Evolutionary conservation across 2,888 invertebrate species (phyloP), one percentile per base, ranked within the genome.

Genomic region (Eristalis pertinax): DNA sequence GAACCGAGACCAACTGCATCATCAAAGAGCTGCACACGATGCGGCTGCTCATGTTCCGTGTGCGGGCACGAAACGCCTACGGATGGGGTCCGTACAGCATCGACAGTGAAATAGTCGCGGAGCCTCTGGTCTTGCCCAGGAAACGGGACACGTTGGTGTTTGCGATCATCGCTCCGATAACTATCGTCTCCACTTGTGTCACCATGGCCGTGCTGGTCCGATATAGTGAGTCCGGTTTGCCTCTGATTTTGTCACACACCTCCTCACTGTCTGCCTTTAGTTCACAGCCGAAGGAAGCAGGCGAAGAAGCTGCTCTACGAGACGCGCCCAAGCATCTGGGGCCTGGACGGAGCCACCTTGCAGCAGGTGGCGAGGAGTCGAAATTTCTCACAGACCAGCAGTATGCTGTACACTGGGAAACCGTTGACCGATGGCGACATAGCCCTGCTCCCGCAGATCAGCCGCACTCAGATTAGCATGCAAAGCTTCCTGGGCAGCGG

Each of bases 401-500:
- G 98, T 91, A 96, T 97, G 68, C 94, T 98, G 4, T 98, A 99
- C 91, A 96, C 94, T 78, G 91, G 92, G 1, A 94, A 94, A 56
- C 94, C 94, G 50, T 94, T 96, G n/a, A 95, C 96, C 13, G 96
- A 97, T 91, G 95, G 96, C 13, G 97, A 97, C 89, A 94, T 97
- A 88, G 96, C 96, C 2, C 94, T 96, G 68, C 92, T 98, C 76
- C 98, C 99, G 0, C 97, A 97, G 92, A 97, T 99, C 82, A 95
- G 96, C 50, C 95, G 97, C 84, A 97, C 97, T 89, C 97, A 98
- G 91, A 96, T 99, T 79, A 96, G 96, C 0, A 93, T 98, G 35
- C 96, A 96, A 15, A 97, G 97, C 91, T 98, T 98, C 92, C 94
- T 99, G 73, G 99, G 99, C 0, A 97, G 97, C 81, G 99, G 99